A percentile compares a stretch with the other conserved stretches of the same genome.
phyloP scores from a whole-genome alignment of 2,888 invertebrate species.

The Nymphalis urticae region DNA sequence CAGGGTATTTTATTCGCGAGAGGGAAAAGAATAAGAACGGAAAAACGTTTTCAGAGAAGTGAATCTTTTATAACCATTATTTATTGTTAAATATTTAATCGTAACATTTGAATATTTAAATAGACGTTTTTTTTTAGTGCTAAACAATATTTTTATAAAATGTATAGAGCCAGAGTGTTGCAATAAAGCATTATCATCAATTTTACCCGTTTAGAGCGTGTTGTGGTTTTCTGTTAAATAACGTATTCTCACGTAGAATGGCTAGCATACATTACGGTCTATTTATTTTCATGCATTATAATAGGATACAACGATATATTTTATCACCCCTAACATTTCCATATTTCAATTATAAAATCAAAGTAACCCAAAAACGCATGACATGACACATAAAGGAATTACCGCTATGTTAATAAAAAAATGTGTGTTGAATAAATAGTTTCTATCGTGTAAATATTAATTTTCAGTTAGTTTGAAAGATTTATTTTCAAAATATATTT shows the following conservation, averaged over 20 bases:
- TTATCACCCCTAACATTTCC: not conserved
- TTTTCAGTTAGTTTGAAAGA: not conserved
- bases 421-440: no score
- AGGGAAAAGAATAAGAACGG: not conserved
- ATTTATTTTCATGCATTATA: slow-evolving; percentile 10
- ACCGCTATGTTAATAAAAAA: no score
- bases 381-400: no score
- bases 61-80: not conserved
- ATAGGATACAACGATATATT: not conserved
- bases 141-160: not conserved
- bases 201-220: not conserved
- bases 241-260: slow-evolving; percentile 17
- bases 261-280: slow-evolving; percentile 9
- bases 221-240: slow-evolving; percentile 3
- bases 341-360: no score
- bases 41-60: not conserved
- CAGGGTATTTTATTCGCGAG: slow-evolving; percentile 3
- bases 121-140: not conserved
- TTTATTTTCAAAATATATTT: no score
- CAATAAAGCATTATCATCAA: slow-evolving; percentile 3
- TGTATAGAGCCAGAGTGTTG: not conserved
- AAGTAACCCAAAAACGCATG: no score
- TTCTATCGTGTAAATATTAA: not conserved
- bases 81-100: not conserved
- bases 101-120: not conserved